Base-by-base conservation (phyloP, 2,888 invertebrate genomes). In the Vesta saturnalis region DNA sequence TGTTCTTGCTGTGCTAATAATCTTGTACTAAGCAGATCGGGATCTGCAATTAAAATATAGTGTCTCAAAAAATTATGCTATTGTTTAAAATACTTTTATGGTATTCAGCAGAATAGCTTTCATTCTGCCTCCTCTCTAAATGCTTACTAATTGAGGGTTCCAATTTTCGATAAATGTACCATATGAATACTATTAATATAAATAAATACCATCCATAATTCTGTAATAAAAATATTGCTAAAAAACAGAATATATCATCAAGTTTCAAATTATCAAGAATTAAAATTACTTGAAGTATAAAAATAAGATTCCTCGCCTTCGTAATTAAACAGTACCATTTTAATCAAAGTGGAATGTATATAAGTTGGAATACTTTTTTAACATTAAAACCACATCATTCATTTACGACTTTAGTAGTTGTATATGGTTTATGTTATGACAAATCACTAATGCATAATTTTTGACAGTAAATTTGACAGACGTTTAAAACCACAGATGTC, bases 61-160 rank as follows among this genome's bases (percentile, higher is more conserved):
- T n/a, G 8, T 6, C 3, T 46, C 14, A 46, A 6, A n/a, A 6
- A n/a, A 46, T 46, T 12, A 67, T 74, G 76, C n/a, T n/a, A n/a
- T n/a, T n/a, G n/a, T n/a, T n/a, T n/a, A n/a, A n/a, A n/a, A n/a
- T 79, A 86, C 86, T 80, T 81, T 86, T 86, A 67, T 85, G 85
- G 76, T 85, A 85, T 72, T 85, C 85, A 19, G 82, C 85, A 18
- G 79, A 78, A 76, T 85, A 85, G 69, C 84, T 82, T 19, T 75
- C 72, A 23, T 85, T 83, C 8, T 81, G 82, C 65, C 73, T 81
- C 46, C 74, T 76, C 16, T 76, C 69, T 60, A 75, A 81, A 81
- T 84, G 85, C 1, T 59, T 77, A 12, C 73, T 72, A 67, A 83
- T 80, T 57, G 75, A 77, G 54, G 81, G 78, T 56, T 76, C 71